Percentiles rank a stretch among this genome's conserved stretches.
Evolutionary conservation across 2,113 vertebrate species (phyloP).

Genomic region (Arenaria interpres): DNA sequence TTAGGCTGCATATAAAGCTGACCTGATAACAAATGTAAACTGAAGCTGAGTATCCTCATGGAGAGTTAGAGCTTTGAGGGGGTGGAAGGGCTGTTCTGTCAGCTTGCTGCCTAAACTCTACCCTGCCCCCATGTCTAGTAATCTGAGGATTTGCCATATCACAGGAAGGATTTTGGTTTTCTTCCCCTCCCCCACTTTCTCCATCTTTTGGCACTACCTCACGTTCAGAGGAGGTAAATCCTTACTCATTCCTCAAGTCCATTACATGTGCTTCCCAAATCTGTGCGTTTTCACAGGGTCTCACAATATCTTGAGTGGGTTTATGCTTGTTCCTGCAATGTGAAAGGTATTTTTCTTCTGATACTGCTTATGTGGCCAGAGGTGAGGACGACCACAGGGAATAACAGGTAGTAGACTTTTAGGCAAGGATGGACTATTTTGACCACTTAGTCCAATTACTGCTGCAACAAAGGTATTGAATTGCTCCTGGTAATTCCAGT

Average conservation of each 20-base stretch:
- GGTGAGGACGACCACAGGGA: neutral
- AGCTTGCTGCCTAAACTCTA: neutral
- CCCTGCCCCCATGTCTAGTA: neutral
- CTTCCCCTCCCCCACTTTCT: neutral
- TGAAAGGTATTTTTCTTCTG: neutral
- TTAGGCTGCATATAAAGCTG: neutral
- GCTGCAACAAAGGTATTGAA: neutral
- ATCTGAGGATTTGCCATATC: neutral
- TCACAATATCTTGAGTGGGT: neutral
- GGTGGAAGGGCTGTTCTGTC: neutral
- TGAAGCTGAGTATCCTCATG: neutral
- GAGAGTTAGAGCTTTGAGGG: neutral
- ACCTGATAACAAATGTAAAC: conserved; percentile 29
- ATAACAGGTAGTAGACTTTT: neutral
- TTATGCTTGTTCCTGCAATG: neutral
- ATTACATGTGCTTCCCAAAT: neutral
- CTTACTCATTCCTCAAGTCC: neutral
- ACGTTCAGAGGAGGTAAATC: neutral
- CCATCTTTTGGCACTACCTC: neutral
- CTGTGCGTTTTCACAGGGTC: neutral
- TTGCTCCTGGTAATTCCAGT: neutral
- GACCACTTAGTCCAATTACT: neutral
- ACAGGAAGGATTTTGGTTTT: neutral
- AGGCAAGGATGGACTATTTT: neutral
- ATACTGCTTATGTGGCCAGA: neutral